phyloP scores from a whole-genome alignment of 2,888 invertebrate genomes.

The Leptopilina drosophilae region DNA sequence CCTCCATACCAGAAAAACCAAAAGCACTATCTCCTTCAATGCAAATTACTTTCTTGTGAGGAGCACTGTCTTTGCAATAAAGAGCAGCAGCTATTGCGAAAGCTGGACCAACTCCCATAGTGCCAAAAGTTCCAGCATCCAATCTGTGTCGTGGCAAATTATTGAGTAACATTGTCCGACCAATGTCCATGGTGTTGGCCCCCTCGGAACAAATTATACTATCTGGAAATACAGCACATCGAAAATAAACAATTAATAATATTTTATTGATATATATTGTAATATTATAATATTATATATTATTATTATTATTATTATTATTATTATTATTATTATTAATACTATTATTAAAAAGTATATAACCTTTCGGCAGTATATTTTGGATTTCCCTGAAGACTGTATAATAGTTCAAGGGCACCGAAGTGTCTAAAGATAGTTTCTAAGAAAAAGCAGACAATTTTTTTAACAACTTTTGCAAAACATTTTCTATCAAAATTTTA shows the following conservation, averaged over 20 bases:
- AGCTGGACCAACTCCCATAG: slow-evolving; percentile 97
- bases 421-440: slow-evolving; percentile 84
- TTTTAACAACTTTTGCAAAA: background rate
- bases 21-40: slow-evolving; percentile 98
- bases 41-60: slow-evolving; percentile 91
- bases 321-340: too few relatives aligned
- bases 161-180: slow-evolving; percentile 92
- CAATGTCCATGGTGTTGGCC: slow-evolving; percentile 99
- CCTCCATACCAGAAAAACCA: slow-evolving; percentile 98
- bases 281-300: too few relatives aligned
- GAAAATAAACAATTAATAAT: background rate
- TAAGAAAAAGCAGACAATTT: slow-evolving; percentile 65
- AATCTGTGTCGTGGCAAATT: slow-evolving; percentile 90
- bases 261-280: background rate
- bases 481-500: background rate
- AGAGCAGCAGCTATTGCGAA: slow-evolving; percentile 95
- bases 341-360: too few relatives aligned
- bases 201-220: slow-evolving; percentile 97
- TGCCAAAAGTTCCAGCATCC: slow-evolving; percentile 98
- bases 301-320: too few relatives aligned
- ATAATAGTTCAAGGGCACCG: slow-evolving; percentile 94
- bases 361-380: slow-evolving; percentile 83
- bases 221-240: slow-evolving; percentile 77
- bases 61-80: slow-evolving; percentile 89
- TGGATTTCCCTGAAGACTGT: slow-evolving; percentile 92